Conservation (phyloP, 2,888 invertebrate genomes). For the Scaptomyza cyrtandrae region DNA sequence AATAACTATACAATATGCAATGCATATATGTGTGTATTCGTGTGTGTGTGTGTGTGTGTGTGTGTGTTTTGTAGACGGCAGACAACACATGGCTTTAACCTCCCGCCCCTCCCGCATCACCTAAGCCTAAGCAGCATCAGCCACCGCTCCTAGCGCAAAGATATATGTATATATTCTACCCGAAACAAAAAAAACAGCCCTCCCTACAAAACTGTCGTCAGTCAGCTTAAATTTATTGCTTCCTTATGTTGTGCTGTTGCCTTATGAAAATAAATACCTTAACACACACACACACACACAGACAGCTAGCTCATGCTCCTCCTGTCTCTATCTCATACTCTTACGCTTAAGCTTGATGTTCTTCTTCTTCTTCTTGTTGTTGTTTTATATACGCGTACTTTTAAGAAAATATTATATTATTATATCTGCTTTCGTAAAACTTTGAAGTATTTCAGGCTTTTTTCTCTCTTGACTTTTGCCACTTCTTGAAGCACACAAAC, state of each 20-base stretch:
- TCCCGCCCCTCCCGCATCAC: background rate
- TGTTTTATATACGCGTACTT: constrained; percentile 74
- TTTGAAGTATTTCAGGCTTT: constrained; percentile 68
- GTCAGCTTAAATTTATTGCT: constrained; percentile 81
- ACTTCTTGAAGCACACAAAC: constrained; percentile 60
- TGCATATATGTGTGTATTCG: constrained; percentile 53
- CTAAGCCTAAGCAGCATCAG: constrained; percentile 44
- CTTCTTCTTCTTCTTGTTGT: constrained; percentile 39
- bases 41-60: background rate
- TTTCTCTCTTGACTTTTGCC: constrained; percentile 67
- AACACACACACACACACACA: constrained; percentile 39
- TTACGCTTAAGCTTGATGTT: constrained; percentile 61
- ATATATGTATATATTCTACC: background rate
- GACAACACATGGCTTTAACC: constrained; percentile 60
- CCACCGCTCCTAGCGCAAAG: constrained; percentile 25
- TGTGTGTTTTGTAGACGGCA: constrained; percentile 3
- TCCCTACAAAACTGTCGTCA: constrained; percentile 75
- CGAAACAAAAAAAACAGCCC: background rate
- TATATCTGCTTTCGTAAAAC: constrained; percentile 51
- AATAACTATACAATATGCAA: constrained; percentile 69
- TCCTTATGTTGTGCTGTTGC: constrained; percentile 80
- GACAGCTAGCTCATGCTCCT: background rate
- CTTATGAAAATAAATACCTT: constrained; percentile 81
- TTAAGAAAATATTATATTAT: constrained; percentile 61
- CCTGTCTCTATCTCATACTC: constrained; percentile 35